Evolutionary conservation across 2,797 vertebrate species (phyloP).

Genomic region (Syndactyla subalaris): DNA sequence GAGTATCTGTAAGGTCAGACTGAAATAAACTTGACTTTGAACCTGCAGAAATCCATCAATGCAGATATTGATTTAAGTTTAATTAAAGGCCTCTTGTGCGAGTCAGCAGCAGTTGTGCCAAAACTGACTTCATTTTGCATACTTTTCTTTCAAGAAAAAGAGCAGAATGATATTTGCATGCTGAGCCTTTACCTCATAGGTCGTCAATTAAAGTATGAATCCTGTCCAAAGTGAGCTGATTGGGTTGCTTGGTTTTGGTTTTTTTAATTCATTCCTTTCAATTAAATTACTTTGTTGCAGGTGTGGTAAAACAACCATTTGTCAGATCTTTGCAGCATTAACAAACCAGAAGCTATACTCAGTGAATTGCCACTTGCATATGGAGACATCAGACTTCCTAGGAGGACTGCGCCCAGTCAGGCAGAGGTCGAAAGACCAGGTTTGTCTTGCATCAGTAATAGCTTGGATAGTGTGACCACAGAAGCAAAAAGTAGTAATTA

Average conservation of each 20-base stretch:
- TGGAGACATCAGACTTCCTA: slow-evolving; percentile 97
- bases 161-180: neutral
- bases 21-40: neutral
- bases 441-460: slow-evolving; percentile 45
- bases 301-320: slow-evolving; percentile 97
- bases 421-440: slow-evolving; percentile 84
- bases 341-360: slow-evolving; percentile 85
- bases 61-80: neutral
- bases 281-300: slow-evolving; percentile 69
- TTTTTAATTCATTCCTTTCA: neutral
- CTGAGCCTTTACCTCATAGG: neutral
- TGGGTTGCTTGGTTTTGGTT: neutral
- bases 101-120: neutral
- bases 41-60: neutral
- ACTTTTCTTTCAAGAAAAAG: neutral
- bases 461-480: neutral
- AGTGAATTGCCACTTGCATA: slow-evolving; percentile 94
- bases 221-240: neutral
- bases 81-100: neutral
- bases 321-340: slow-evolving; percentile 92
- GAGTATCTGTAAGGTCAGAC: neutral
- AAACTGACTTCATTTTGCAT: neutral
- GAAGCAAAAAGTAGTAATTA: neutral
- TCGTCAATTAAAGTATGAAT: neutral
- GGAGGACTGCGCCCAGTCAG: slow-evolving; percentile 91